These are phyloP conservation scores for Conus canariensis DNA, from an alignment of 2,888 invertebrate species.

Conservation along the genomic window DNA sequence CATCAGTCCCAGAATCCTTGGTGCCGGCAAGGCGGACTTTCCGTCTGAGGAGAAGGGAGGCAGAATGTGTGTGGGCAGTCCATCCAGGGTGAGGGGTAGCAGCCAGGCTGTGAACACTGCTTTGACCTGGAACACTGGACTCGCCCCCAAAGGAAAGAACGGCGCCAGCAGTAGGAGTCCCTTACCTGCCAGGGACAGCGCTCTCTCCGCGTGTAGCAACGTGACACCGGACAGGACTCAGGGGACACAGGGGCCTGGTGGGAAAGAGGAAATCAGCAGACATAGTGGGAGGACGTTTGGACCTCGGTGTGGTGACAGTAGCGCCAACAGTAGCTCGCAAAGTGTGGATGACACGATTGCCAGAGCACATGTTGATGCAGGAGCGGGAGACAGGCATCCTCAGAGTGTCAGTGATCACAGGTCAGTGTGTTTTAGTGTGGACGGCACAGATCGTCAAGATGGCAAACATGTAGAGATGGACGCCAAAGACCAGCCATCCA, in stretches of 20 bases:
- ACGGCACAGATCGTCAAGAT: neutral
- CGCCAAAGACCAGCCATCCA: neutral
- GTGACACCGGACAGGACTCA: neutral
- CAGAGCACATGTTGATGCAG: neutral
- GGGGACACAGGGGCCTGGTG: neutral
- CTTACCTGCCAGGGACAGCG: neutral
- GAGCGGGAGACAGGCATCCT: neutral
- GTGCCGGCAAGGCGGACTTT: neutral
- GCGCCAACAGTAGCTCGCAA: neutral
- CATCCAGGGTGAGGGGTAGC: neutral
- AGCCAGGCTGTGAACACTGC: neutral
- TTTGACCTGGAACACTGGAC: neutral
- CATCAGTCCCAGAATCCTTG: constrained; percentile 33
- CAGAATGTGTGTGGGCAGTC: neutral
- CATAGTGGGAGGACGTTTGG: neutral
- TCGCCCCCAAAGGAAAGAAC: neutral
- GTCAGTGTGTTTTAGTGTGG: too few species aligned
- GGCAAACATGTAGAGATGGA: neutral
- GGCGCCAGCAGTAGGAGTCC: neutral
- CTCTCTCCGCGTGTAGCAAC: neutral
- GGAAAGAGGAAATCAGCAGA: neutral
- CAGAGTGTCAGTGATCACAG: neutral
- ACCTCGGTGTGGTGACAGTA: neutral
- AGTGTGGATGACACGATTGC: neutral
- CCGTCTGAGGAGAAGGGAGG: neutral